Conservation (phyloP, 2,888 invertebrate genomes). For the Cartodere bifasciata region DNA sequence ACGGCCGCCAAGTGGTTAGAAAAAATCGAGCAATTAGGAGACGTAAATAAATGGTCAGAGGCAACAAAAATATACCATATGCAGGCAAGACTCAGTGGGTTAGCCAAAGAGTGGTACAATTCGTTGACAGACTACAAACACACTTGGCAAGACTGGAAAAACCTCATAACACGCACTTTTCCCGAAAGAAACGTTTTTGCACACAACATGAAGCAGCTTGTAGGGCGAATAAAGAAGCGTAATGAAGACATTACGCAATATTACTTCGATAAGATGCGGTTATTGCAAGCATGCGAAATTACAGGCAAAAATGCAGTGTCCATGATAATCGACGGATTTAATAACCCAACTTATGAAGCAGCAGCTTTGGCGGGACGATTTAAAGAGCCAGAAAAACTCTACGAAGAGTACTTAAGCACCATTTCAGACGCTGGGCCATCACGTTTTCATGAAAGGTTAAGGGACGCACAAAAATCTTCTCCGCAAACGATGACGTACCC, state of each 20-base stretch:
- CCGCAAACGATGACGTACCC: not conserved
- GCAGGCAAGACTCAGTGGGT: not conserved
- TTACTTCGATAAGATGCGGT: not conserved
- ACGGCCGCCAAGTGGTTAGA: not conserved
- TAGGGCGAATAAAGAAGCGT: slow-evolving; percentile 9
- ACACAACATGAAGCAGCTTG: slow-evolving; percentile 10
- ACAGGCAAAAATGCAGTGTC: not conserved
- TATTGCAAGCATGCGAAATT: not conserved
- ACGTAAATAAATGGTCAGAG: not conserved
- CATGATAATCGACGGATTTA: not conserved
- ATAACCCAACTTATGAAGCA: not conserved
- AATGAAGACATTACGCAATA: slow-evolving; percentile 8
- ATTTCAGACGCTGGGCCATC: not conserved
- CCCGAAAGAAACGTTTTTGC: slow-evolving; percentile 13
- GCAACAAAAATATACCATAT: not conserved
- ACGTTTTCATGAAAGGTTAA: too few species aligned
- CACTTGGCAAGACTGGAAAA: slow-evolving; percentile 15
- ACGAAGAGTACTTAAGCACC: not conserved
- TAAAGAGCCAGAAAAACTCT: not conserved
- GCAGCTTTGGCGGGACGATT: not conserved
- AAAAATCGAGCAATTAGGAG: not conserved
- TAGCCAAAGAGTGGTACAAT: not conserved
- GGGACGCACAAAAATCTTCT: too few species aligned
- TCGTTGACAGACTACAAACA: slow-evolving; percentile 9
- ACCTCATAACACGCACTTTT: slow-evolving; percentile 11